Percentiles rank a stretch among this genome's conserved stretches.
These are phyloP conservation scores for Drosophila erecta DNA, from an alignment of 1,140 invertebrate genomes.

Conservation along the genomic window DNA sequence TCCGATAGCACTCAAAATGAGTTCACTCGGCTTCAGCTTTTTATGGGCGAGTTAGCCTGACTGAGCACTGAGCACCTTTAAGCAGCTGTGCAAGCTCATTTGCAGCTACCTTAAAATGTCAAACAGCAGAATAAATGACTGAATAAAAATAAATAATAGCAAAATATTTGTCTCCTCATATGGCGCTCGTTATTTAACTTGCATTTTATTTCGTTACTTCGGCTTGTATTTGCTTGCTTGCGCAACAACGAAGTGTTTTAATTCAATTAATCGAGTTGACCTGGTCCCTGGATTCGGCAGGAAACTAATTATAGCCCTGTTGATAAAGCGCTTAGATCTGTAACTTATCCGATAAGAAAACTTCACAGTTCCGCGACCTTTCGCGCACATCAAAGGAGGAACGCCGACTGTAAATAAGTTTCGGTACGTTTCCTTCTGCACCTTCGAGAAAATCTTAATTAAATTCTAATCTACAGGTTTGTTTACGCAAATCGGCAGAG, in stretches of 20 bases:
- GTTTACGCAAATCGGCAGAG: conserved; percentile 1
- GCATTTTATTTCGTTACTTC: conserved; percentile 18
- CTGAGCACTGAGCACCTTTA: conserved; percentile 9
- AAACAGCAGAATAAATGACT: conserved; percentile 20
- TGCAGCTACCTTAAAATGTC: conserved; percentile 43
- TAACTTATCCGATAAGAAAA: conserved; percentile 46
- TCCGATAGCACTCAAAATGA: conserved; percentile 1
- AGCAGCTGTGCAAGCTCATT: conserved; percentile 71
- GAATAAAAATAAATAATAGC: conserved; percentile 40
- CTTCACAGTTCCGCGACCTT: conserved; percentile 25
- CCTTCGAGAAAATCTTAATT: conserved; percentile 40
- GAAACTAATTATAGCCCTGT: conserved; percentile 43
- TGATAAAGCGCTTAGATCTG: conserved; percentile 44
- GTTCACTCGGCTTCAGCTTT: neutral
- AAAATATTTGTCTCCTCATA: conserved; percentile 31
- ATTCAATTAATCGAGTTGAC: conserved; percentile 52
- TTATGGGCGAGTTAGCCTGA: neutral
- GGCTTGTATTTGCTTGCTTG: conserved; percentile 25
- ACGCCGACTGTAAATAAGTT: conserved; percentile 35
- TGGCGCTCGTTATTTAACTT: conserved; percentile 32
- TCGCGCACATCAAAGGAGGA: conserved; percentile 30
- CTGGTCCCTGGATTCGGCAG: conserved; percentile 6
- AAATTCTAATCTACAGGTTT: conserved; percentile 47
- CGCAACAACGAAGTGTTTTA: conserved; percentile 27
- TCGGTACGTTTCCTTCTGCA: conserved; percentile 15